Evolutionary conservation across 2,888 invertebrate species (phyloP).

Genomic region (Stramonita haemastoma): DNA sequence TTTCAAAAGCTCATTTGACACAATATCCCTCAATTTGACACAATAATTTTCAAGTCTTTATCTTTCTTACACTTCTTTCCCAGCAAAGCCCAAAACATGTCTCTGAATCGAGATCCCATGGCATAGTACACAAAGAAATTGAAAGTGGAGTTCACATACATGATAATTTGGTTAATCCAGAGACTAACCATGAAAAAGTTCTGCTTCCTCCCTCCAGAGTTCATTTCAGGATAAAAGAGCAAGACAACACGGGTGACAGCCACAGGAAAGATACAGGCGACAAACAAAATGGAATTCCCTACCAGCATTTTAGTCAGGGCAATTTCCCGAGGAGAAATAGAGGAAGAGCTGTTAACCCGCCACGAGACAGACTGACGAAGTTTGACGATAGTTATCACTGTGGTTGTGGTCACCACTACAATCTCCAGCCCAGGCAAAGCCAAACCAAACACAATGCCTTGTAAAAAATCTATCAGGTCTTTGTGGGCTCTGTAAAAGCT

Average conservation of each 20-base stretch:
- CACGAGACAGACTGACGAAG: background rate
- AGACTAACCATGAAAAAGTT: background rate
- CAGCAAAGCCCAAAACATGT: slow-evolving; percentile 3
- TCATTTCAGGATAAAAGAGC: slow-evolving; percentile 14
- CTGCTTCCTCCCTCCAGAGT: background rate
- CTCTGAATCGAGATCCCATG: slow-evolving; percentile 26
- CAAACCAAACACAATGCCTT: background rate
- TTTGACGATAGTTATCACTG: background rate
- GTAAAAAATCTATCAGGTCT: background rate
- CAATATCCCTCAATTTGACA: no score
- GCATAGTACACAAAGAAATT: slow-evolving; percentile 10
- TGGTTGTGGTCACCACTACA: background rate
- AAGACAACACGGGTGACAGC: background rate
- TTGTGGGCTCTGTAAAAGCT: background rate
- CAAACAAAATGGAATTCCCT: background rate
- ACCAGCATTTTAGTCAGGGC: slow-evolving; percentile 1
- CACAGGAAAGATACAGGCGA: background rate
- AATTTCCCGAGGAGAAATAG: background rate
- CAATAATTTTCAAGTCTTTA: background rate
- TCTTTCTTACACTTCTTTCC: background rate
- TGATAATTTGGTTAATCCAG: background rate
- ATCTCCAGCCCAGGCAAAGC: background rate
- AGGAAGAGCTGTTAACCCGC: background rate
- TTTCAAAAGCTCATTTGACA: no score
- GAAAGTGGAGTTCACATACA: slow-evolving; percentile 19